Conservation (phyloP, 2,113 vertebrate species). For the Rhinolophus ferrumequinum region DNA sequence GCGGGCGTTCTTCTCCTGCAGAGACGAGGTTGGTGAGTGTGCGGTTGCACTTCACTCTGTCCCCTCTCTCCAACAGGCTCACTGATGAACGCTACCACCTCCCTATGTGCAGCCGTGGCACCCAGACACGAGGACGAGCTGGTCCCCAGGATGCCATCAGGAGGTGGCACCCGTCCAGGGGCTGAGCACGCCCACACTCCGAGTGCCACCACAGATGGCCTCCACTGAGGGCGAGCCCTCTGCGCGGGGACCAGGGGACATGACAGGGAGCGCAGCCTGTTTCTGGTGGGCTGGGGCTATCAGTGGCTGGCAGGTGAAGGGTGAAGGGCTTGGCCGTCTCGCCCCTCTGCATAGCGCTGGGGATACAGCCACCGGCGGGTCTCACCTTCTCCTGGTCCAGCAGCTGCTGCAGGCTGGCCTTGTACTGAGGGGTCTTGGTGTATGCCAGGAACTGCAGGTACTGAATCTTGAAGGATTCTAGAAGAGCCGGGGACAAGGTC, state of each 20-base stretch:
- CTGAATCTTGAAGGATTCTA: constrained; percentile 97
- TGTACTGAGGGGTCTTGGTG: constrained; percentile 98
- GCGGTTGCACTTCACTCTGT: neutral
- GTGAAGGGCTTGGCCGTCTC: neutral
- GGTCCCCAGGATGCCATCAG: no score
- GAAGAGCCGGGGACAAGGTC: neutral
- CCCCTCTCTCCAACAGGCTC: neutral
- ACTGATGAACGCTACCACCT: neutral
- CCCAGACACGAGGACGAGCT: no score
- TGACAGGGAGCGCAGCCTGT: neutral
- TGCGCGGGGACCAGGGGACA: neutral
- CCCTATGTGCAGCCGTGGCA: neutral
- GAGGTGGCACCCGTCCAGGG: no score
- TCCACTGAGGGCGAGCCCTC: neutral
- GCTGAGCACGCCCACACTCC: no score
- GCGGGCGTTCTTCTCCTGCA: constrained; percentile 93
- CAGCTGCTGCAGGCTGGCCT: constrained; percentile 94
- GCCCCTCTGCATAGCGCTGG: neutral
- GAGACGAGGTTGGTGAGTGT: neutral
- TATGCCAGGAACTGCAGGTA: constrained; percentile 97
- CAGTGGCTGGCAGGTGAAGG: neutral
- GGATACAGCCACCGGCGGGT: no score
- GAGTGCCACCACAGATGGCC: no score
- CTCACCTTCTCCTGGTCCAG: constrained; percentile 96
- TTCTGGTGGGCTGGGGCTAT: neutral